phyloP scores from a whole-genome alignment of 1,140 invertebrate species.

The Heliothis virescens region DNA sequence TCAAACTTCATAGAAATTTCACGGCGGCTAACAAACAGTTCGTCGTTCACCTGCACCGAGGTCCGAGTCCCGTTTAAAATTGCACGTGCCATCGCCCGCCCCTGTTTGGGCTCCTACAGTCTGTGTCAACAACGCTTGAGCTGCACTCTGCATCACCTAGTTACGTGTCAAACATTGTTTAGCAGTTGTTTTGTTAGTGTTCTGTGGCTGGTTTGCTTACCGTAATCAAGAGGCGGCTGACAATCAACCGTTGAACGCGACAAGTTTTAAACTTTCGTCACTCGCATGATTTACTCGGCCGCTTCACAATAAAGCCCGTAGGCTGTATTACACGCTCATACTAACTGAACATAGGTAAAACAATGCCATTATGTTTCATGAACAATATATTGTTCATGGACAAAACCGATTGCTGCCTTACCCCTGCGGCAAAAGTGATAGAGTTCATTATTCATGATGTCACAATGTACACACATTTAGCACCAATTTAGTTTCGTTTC shows the following conservation, averaged over 20 bases:
- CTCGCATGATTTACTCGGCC: conserved; percentile 44
- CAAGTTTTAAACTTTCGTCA: conserved; percentile 48
- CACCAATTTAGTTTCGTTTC: conserved; percentile 55
- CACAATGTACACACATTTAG: conserved; percentile 63
- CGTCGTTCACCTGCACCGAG: conserved; percentile 49
- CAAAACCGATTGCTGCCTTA: conserved; percentile 65
- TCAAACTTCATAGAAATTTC: conserved; percentile 67
- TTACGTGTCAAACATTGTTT: conserved; percentile 80
- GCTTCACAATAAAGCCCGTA: conserved; percentile 11
- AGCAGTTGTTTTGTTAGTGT: conserved; percentile 73
- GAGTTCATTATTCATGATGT: conserved; percentile 73
- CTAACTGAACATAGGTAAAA: conserved; percentile 60
- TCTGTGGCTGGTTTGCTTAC: conserved; percentile 60
- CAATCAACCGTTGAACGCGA: conserved; percentile 47
- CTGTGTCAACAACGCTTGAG: conserved; percentile 72
- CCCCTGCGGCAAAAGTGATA: conserved; percentile 57
- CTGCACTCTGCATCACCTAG: conserved; percentile 73
- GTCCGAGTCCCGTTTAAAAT: conserved; percentile 74
- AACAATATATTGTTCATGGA: conserved; percentile 73
- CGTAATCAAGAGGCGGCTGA: conserved; percentile 53
- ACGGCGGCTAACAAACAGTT: conserved; percentile 57
- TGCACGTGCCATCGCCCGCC: conserved; percentile 70
- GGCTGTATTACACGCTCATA: conserved; percentile 53
- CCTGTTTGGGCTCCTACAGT: conserved; percentile 66
- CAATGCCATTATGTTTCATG: conserved; percentile 71